Conservation (phyloP, 2,888 invertebrate species). For the Vanessa cardui region DNA sequence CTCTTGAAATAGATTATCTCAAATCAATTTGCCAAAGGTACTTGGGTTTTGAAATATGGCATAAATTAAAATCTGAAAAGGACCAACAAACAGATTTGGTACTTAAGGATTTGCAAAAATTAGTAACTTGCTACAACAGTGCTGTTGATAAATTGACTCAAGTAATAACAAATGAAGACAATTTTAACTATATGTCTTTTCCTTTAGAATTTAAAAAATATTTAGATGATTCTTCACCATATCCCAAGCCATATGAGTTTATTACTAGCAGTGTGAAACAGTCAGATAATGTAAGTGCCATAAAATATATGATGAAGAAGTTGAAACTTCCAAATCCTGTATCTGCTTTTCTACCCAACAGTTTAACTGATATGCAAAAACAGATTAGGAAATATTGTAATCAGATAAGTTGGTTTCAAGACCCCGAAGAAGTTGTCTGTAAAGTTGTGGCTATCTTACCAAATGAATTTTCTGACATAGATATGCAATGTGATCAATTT, state of each 20-base stretch:
- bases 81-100: slow-evolving; percentile 68
- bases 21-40: slow-evolving; percentile 81
- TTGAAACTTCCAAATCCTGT: slow-evolving; percentile 80
- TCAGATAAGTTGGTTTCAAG: slow-evolving; percentile 75
- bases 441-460: slow-evolving; percentile 75
- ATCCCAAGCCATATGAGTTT: slow-evolving; percentile 86
- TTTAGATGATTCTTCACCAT: slow-evolving; percentile 72
- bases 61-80: slow-evolving; percentile 69
- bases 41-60: slow-evolving; percentile 85
- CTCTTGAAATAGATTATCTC: slow-evolving; percentile 82
- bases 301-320: slow-evolving; percentile 79
- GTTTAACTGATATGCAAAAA: slow-evolving; percentile 69
- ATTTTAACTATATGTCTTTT: slow-evolving; percentile 84
- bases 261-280: slow-evolving; percentile 85
- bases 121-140: slow-evolving; percentile 86
- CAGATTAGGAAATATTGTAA: slow-evolving; percentile 77
- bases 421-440: slow-evolving; percentile 74
- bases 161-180: slow-evolving; percentile 83
- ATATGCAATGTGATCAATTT: slow-evolving; percentile 66
- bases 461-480: slow-evolving; percentile 63
- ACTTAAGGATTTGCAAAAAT: slow-evolving; percentile 80
- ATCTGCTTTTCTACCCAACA: slow-evolving; percentile 69
- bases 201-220: slow-evolving; percentile 85
- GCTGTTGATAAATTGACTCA: slow-evolving; percentile 84
- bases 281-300: slow-evolving; percentile 69